These are phyloP conservation scores for Austrolebias charrua DNA, from an alignment of 2,797 vertebrate species.

Conservation along the genomic window DNA sequence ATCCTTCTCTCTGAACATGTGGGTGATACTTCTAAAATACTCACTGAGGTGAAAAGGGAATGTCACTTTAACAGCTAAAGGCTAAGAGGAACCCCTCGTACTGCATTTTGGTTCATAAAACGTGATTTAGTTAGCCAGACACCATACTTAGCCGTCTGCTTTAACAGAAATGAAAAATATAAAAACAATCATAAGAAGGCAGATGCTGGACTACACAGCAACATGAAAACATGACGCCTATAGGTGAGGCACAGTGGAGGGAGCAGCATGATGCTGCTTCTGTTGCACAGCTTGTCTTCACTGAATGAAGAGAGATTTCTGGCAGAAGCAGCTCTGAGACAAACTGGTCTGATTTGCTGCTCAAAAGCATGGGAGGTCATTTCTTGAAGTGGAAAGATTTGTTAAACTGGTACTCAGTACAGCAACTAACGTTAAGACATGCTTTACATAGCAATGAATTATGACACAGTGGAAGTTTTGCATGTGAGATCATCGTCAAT, in stretches of 20 bases:
- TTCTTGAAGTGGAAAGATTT: background rate
- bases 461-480: no score
- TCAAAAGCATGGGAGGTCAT: background rate
- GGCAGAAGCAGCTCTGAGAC: background rate
- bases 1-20: slow-evolving; percentile 15
- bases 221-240: background rate
- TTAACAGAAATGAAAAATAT: background rate
- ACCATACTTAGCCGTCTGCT: background rate
- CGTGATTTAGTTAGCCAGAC: background rate
- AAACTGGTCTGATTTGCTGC: background rate
- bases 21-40: slow-evolving; percentile 6
- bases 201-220: background rate
- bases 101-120: background rate
- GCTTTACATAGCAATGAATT: no score
- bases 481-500: no score
- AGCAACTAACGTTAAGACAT: no score
- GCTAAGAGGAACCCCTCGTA: no score
- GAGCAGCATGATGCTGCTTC: background rate
- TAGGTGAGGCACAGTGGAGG: background rate
- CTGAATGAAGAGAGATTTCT: background rate
- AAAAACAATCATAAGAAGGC: background rate
- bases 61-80: background rate
- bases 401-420: no score
- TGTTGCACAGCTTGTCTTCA: background rate
- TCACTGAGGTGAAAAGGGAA: background rate